Conservation (phyloP, 2,113 vertebrate genomes). For the Pollimyrus isidori region DNA sequence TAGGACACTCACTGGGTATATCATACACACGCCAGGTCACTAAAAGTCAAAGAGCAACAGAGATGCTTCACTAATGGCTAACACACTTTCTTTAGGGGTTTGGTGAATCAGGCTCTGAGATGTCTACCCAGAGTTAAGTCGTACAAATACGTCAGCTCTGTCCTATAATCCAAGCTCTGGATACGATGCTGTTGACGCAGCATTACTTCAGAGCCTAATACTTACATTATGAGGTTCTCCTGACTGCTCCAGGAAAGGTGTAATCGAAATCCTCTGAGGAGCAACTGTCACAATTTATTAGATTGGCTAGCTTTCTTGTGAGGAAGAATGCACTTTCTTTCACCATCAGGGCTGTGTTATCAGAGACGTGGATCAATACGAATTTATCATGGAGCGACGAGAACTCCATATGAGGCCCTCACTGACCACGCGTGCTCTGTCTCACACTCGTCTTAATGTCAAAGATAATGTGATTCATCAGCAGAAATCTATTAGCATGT, state of each 20-base stretch:
- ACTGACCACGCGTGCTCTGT: neutral
- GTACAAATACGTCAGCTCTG: neutral
- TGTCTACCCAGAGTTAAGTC: neutral
- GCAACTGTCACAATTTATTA: neutral
- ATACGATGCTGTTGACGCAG: neutral
- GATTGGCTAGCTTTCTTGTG: neutral
- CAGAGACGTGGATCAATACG: neutral
- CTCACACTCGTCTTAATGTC: neutral
- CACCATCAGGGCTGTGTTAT: neutral
- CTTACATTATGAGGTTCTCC: neutral
- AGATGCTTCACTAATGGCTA: neutral
- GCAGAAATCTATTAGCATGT: conserved; percentile 1
- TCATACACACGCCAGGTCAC: neutral
- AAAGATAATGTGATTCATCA: neutral
- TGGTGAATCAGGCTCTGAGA: neutral
- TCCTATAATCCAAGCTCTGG: neutral
- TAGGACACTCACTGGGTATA: neutral
- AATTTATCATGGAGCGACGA: neutral
- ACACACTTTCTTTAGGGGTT: neutral
- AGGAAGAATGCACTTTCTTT: neutral
- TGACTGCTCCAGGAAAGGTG: neutral
- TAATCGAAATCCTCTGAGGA: neutral
- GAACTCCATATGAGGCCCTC: neutral
- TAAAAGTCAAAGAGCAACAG: neutral
- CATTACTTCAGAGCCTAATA: neutral